Evolutionary conservation across 1,140 invertebrate genomes (phyloP).

Genomic region (Aleiodes sp.): DNA sequence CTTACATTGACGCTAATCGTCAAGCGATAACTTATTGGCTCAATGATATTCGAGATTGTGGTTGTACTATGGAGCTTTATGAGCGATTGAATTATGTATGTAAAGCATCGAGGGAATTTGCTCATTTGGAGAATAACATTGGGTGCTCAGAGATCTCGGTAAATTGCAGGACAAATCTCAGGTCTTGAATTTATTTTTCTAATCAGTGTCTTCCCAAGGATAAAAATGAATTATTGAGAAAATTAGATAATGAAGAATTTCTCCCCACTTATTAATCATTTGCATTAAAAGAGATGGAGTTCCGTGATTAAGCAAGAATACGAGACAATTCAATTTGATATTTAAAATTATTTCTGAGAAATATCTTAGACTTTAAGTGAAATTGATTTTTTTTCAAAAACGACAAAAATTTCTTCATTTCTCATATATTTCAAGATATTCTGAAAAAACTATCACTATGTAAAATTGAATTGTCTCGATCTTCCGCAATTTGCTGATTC

Average conservation of each 20-base stretch:
- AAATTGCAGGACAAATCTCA: slow-evolving; percentile 24
- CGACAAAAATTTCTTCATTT: no score
- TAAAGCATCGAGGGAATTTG: slow-evolving; percentile 65
- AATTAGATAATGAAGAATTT: no score
- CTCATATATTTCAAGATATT: no score
- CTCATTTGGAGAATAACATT: slow-evolving; percentile 61
- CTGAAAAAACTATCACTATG: not conserved
- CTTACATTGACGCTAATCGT: slow-evolving; percentile 75
- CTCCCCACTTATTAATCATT: no score
- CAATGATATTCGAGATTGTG: slow-evolving; percentile 68
- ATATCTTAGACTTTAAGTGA: no score
- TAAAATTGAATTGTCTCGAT: not conserved
- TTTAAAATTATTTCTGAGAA: no score
- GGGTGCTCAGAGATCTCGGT: slow-evolving; percentile 33
- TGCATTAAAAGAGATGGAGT: no score
- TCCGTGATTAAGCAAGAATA: no score
- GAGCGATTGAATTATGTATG: slow-evolving; percentile 71
- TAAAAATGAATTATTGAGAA: no score
- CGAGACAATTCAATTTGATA: no score
- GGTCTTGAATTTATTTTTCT: slow-evolving; percentile 10
- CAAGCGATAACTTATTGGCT: slow-evolving; percentile 71
- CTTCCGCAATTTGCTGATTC: not conserved
- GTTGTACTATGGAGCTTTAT: slow-evolving; percentile 69
- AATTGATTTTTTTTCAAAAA: no score
- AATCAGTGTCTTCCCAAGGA: slow-evolving; percentile 22